Base-by-base conservation (phyloP, 2,888 invertebrate species). In the Capitulum mitella region DNA sequence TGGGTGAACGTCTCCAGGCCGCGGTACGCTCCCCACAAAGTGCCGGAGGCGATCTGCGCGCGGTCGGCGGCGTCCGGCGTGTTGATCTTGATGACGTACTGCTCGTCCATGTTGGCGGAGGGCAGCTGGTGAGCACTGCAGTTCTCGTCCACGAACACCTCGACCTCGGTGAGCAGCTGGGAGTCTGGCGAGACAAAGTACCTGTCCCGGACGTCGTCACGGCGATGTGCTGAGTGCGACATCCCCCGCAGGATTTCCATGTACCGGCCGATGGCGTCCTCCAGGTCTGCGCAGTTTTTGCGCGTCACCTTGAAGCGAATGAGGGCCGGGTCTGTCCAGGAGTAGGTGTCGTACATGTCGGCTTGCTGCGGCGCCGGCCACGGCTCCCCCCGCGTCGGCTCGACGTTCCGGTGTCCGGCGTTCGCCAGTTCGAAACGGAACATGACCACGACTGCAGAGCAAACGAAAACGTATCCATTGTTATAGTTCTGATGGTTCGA, bases 1-100 rank as follows among this genome's bases (percentile, higher is more conserved):
- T 97, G 97, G 5, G 92, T 90, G 85, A 95, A 93, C 0, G 94
- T 92, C 86, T 97, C 96, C 82, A 97, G 86, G 0, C 94, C 97
- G 83, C 94, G 88, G 64, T 97, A 85, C 78, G 92, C 88, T 54
- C 96, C 96, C 96, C 96, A 97, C 82, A 94, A 87, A 3, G 90
- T 89, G 32, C 85, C 83, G 70, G 87, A 84, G 34, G 83, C 81
- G 34, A 88, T 81, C 34, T 82, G 51, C 3, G 84, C 85, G 79
- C 82, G 80, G 3, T 82, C 83, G 19, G 83, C 83, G n/a, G 81
- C 79, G 79, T 84, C 84, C 22, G 83, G 83, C 0, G 83, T 81
- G 79, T 84, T 83, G 46, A 85, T 83, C 81, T 84, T 83, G 34
- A 84, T 79, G 51, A 29, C 19, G 37, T 48, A 77, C 79, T 77